Conservation (phyloP, 2,113 vertebrate genomes). For the Ammodytes marinus region DNA sequence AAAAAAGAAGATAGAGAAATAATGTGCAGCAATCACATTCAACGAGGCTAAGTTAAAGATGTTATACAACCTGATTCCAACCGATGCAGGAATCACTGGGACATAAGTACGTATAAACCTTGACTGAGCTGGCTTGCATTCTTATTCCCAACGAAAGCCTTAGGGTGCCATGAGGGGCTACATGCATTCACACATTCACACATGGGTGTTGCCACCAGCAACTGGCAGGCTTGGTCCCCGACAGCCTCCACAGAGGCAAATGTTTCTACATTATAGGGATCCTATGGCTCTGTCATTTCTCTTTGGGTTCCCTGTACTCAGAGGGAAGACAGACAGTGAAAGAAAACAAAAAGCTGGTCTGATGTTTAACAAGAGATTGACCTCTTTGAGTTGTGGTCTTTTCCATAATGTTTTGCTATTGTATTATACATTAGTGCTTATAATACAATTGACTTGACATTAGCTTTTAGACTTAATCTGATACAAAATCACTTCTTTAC, state of each 20-base stretch:
- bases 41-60: neutral
- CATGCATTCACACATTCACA: slow-evolving; percentile 70
- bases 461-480: neutral
- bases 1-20: too few species aligned
- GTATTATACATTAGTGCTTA: neutral
- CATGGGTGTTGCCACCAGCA: slow-evolving; percentile 56
- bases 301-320: neutral
- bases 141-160: slow-evolving; percentile 23
- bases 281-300: neutral
- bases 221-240: slow-evolving; percentile 19
- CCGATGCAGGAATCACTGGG: too few species aligned
- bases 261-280: neutral
- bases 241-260: neutral
- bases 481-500: neutral
- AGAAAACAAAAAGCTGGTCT: neutral
- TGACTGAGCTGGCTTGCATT: neutral
- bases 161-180: slow-evolving; percentile 14
- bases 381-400: neutral
- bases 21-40: too few species aligned
- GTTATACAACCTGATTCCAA: neutral
- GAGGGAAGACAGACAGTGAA: too few species aligned
- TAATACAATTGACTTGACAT: neutral
- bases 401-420: neutral
- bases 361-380: neutral
- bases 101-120: neutral